Percentiles rank a stretch among this genome's conserved stretches.
Conservation (phyloP, 2,113 vertebrate species). For the Phalacrocorax brasilianus region DNA sequence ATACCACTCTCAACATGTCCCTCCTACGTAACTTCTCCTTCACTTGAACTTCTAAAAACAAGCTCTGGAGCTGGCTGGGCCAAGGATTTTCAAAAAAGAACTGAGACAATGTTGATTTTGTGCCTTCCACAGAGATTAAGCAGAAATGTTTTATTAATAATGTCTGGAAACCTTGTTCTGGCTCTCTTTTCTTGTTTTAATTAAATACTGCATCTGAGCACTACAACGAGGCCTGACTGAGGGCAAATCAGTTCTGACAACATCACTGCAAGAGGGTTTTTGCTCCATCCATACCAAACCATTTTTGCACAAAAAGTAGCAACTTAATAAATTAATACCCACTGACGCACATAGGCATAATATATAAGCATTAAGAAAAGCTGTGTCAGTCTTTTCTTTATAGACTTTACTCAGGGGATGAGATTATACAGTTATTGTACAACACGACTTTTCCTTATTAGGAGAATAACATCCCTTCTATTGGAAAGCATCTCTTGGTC, state of each 20-base stretch:
- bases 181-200: neutral
- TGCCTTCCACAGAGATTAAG: neutral
- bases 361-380: neutral
- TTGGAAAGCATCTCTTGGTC: neutral
- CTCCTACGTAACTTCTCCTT: neutral
- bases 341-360: neutral
- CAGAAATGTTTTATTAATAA: neutral
- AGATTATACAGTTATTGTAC: neutral
- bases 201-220: neutral
- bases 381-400: neutral
- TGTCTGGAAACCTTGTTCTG: neutral
- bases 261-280: neutral
- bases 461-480: neutral
- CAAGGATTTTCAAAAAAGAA: neutral
- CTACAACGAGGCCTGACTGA: neutral
- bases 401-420: neutral
- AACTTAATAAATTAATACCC: neutral
- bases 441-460: constrained; percentile 32
- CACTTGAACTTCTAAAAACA: neutral
- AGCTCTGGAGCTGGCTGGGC: neutral
- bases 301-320: neutral
- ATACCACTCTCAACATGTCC: neutral
- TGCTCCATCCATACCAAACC: neutral
- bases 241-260: neutral
- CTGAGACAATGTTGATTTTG: neutral